Conservation (phyloP, 1,140 invertebrate species). For the Propsilocerus akamusi region DNA sequence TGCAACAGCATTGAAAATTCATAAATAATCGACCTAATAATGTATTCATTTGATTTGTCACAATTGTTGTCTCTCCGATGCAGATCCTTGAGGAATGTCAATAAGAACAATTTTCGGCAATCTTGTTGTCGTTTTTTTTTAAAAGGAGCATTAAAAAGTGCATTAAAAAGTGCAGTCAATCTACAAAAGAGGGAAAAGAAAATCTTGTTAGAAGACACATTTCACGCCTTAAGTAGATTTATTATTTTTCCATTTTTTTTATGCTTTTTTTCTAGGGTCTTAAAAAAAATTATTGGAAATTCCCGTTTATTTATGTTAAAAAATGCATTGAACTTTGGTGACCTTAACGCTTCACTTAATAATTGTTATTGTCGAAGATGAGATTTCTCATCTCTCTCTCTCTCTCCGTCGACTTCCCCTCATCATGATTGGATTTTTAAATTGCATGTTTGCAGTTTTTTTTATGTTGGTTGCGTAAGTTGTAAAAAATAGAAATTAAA, state of each 20-base stretch:
- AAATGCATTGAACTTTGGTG: background rate
- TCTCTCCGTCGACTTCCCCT: too few species aligned
- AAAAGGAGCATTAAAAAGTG: background rate
- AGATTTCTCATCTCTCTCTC: background rate
- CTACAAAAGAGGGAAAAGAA: background rate
- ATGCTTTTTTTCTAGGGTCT: too few species aligned
- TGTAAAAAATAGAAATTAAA: background rate
- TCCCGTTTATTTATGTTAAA: too few species aligned
- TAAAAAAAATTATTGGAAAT: too few species aligned
- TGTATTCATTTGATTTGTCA: slow-evolving; percentile 1
- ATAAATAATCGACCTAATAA: background rate
- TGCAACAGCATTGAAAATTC: too few species aligned
- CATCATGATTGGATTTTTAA: too few species aligned
- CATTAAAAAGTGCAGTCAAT: background rate
- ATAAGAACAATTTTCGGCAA: background rate
- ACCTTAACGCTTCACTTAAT: background rate
- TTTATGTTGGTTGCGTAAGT: too few species aligned
- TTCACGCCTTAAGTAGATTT: slow-evolving; percentile 2
- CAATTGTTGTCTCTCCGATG: too few species aligned
- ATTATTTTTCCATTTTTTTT: background rate
- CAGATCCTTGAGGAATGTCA: background rate
- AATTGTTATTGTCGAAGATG: background rate
- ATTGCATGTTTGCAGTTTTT: background rate
- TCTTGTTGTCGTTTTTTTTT: background rate
- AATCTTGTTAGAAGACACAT: slow-evolving; percentile 1